phyloP scores from a whole-genome alignment of 2,113 vertebrate species.

The Brachyhypopomus occidentalis region DNA sequence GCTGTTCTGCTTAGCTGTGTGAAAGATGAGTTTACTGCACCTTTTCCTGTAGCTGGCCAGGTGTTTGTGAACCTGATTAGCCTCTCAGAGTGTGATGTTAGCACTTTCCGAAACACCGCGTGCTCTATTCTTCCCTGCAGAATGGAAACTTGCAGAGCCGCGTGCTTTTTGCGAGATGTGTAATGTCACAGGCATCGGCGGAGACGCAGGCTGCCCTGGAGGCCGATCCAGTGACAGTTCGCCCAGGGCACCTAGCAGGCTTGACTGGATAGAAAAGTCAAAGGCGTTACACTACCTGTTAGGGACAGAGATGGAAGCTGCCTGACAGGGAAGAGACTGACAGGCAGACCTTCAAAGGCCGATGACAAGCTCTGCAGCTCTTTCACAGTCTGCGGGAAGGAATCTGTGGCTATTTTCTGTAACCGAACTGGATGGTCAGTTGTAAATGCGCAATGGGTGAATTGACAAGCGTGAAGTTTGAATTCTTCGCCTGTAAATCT shows the following conservation, averaged over 20 bases:
- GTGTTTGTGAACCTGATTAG: conserved; percentile 7
- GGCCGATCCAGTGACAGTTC: conserved; percentile 14
- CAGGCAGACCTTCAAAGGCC: conserved; percentile 35
- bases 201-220: background rate
- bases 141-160: conserved; percentile 9
- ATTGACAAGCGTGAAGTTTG: conserved; percentile 2
- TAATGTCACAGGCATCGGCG: background rate
- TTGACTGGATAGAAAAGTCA: conserved; percentile 29
- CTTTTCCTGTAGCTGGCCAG: background rate
- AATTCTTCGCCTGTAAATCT: background rate
- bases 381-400: background rate
- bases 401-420: background rate
- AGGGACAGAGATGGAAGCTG: conserved; percentile 1
- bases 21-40: background rate
- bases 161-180: conserved; percentile 2
- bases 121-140: conserved; percentile 1
- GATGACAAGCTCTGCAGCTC: conserved; percentile 24
- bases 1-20: background rate
- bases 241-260: background rate
- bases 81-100: background rate
- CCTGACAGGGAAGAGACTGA: conserved; percentile 11
- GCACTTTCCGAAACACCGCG: background rate
- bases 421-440: conserved; percentile 9
- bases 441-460: background rate
- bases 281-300: conserved; percentile 17